Conservation (phyloP, 2,113 vertebrate species). For the Myocastor coypus region DNA sequence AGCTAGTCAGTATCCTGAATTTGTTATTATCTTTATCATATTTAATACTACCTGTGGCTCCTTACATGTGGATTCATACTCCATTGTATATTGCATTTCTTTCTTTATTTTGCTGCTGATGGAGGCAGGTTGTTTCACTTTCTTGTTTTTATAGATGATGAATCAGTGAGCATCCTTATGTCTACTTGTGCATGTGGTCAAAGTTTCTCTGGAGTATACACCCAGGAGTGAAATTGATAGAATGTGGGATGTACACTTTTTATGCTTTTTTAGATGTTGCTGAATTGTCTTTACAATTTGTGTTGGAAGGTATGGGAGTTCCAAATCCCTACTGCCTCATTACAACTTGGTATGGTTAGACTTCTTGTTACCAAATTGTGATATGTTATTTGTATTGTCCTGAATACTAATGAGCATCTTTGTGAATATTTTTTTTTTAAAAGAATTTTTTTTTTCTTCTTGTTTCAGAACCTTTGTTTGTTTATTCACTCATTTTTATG, state of each 20-base stretch:
- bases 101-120: background rate
- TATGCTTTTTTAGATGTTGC: constrained; percentile 5
- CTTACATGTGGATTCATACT: background rate
- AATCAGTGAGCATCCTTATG: background rate
- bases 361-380: constrained; percentile 25
- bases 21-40: background rate
- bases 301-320: background rate
- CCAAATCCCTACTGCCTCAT: background rate
- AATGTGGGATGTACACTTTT: background rate
- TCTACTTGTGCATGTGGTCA: background rate
- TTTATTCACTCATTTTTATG: no score
- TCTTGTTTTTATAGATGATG: background rate
- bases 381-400: constrained; percentile 4
- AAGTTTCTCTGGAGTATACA: background rate
- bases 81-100: background rate
- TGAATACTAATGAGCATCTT: background rate
- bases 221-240: background rate
- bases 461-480: no score
- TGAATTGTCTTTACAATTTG: background rate
- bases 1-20: background rate
- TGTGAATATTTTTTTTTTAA: background rate
- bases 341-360: background rate
- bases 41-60: background rate
- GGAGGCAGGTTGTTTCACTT: background rate
- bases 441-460: no score